Evolutionary conservation across 2,888 invertebrate genomes (phyloP).

Genomic region (Chirona hameri): DNA sequence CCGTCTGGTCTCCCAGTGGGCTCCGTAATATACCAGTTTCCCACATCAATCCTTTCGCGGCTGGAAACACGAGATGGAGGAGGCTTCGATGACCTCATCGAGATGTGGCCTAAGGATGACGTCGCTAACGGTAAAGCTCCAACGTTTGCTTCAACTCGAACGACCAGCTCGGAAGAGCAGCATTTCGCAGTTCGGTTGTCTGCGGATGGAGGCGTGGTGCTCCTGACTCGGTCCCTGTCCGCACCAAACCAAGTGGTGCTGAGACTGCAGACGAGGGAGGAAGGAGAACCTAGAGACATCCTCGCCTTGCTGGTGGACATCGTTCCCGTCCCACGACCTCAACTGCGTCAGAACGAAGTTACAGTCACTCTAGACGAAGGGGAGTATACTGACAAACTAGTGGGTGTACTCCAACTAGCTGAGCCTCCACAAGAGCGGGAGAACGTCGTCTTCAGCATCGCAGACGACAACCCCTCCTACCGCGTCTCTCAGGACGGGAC

Average conservation of each 20-base stretch:
- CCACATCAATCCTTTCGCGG: not conserved
- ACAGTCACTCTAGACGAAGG: not conserved
- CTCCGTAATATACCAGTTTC: not conserved
- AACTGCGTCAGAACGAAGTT: not conserved
- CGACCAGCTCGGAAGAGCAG: not conserved
- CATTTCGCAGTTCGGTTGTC: not conserved
- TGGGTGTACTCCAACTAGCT: not conserved
- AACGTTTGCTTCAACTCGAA: not conserved
- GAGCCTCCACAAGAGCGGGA: not conserved
- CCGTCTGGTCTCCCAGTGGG: not conserved
- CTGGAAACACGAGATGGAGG: not conserved
- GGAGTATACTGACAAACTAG: not conserved
- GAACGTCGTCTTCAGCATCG: not conserved
- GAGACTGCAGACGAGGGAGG: not conserved
- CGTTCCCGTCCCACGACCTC: not conserved
- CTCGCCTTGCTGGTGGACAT: not conserved
- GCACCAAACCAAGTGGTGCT: not conserved
- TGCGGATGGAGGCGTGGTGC: not conserved
- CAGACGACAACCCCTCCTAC: not conserved
- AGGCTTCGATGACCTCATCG: not conserved
- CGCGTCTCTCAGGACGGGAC: not conserved
- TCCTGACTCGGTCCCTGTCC: not conserved
- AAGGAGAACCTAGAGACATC: not conserved
- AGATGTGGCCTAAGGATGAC: not conserved
- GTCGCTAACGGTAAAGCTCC: no score